These are phyloP conservation scores for Calyptomena viridis DNA, from an alignment of 2,113 vertebrate species.

Conservation along the genomic window DNA sequence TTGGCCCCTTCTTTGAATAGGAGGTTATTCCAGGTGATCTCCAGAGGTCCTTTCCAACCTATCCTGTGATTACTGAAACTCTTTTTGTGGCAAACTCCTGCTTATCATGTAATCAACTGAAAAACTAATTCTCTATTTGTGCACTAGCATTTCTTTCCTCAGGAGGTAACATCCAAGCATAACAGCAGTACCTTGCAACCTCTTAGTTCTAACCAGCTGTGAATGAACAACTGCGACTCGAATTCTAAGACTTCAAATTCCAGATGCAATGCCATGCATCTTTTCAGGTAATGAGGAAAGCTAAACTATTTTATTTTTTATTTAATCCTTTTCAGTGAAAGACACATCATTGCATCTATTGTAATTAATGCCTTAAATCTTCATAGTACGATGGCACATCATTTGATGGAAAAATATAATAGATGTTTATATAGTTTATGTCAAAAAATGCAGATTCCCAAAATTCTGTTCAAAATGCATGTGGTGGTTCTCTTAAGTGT, in stretches of 20 bases:
- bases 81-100: neutral
- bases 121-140: neutral
- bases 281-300: neutral
- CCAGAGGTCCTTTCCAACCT: neutral
- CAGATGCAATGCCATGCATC: accelerated
- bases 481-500: neutral
- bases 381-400: neutral
- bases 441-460: neutral
- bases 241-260: neutral
- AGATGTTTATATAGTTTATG: neutral
- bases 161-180: neutral
- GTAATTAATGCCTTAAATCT: neutral
- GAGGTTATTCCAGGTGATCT: neutral
- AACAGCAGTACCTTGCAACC: neutral
- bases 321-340: neutral
- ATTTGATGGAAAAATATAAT: neutral
- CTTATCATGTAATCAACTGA: neutral
- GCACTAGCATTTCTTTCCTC: neutral
- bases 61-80: neutral
- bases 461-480: neutral
- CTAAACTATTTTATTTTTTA: neutral
- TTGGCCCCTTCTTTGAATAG: neutral
- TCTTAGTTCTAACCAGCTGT: neutral
- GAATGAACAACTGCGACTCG: neutral
- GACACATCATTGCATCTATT: neutral